Evolutionary conservation across 2,113 vertebrate genomes (phyloP).

Genomic region (Actinemys pallida): DNA sequence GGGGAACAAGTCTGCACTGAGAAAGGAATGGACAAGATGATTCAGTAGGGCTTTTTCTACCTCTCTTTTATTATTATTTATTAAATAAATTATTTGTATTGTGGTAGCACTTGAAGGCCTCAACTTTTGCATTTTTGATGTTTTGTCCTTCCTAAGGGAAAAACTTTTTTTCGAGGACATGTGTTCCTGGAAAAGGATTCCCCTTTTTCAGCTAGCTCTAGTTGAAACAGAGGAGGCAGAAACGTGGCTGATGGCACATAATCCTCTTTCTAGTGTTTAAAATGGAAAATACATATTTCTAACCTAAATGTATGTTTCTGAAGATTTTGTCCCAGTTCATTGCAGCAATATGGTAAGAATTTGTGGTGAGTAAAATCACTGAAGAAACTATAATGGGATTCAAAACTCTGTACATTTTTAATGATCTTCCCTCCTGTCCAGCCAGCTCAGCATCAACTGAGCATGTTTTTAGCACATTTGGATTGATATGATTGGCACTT

Average conservation of each 20-base stretch:
- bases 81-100: conserved; percentile 46
- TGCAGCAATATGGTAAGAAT: background rate
- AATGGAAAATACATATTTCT: background rate
- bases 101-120: background rate
- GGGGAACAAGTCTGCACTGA: background rate
- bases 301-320: background rate
- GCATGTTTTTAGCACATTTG: background rate
- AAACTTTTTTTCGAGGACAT: background rate
- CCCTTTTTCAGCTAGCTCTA: background rate
- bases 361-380: background rate
- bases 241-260: background rate
- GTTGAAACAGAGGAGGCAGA: background rate
- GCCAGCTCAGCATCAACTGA: background rate
- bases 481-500: background rate
- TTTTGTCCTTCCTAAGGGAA: background rate
- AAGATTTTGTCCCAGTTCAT: background rate
- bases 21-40: background rate
- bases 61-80: conserved; percentile 38
- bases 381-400: background rate
- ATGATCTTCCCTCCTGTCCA: background rate
- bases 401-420: background rate
- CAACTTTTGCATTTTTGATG: background rate
- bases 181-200: too few species aligned
- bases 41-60: conserved; percentile 51
- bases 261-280: background rate